Evolutionary conservation across 2,113 vertebrate species (phyloP), one percentile per base, ranked within the genome.

Genomic region (Oryzias woworae): DNA sequence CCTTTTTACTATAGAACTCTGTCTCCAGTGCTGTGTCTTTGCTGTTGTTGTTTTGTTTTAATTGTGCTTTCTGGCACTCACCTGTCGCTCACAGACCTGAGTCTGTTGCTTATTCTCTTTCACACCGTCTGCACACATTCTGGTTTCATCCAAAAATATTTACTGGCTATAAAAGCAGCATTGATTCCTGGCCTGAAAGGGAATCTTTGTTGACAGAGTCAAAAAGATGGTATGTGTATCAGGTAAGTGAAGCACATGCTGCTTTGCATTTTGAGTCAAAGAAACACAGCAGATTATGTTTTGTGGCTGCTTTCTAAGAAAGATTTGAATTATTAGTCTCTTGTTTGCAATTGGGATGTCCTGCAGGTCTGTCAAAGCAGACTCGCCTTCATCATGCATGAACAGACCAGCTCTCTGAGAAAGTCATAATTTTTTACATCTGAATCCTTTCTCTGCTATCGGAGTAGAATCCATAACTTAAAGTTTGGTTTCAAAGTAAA

Each of bases 121-220:
- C 3, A 7, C 26, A 53, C 7, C 46, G 44, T 22, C 23, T 50
- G 2, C 16, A 31, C 6, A n/a, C 45, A n/a, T n/a, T 47, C 45
- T 22, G 42, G 47, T 70, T 4, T 45, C 58, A 49, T 78, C 51
- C 52, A 55, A 65, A 72, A 66, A 78, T 66, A 73, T 84, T 72
- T 61, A 66, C 59, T 48, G 24, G 31, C 47, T 14, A 53, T 69
- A 42, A 65, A 67, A 28, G 47, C 3, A 14, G 46, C 46, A 41
- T 62, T 23, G 7, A 31, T 26, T 54, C 49, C 44, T 51, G 53
- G 50, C 66, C 58, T 67, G 47, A n/a, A 63, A 24, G 66, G 50
- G 7, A 31, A 18, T 62, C 31, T 57, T 69, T 56, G 44, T 53
- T 64, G 44, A 68, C 53, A 62, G 24, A 67, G 47, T 31, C 47